These are phyloP conservation scores for Pantherophis alleghaniensis DNA, from an alignment of 2,797 vertebrate species.

Conservation along the genomic window DNA sequence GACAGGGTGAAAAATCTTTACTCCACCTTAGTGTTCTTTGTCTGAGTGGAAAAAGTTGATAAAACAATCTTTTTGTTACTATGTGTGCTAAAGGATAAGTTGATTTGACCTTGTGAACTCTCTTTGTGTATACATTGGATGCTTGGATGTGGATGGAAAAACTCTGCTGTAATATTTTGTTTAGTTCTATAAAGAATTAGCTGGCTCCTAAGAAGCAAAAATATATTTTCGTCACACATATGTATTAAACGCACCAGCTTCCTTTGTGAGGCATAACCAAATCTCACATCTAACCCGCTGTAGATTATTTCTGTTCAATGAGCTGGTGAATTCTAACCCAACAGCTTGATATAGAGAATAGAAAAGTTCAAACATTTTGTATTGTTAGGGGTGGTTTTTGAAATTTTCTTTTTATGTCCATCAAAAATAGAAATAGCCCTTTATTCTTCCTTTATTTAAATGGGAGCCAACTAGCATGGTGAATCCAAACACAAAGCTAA, in stretches of 20 bases:
- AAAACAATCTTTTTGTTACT: slow-evolving; percentile 3
- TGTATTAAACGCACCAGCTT: not conserved
- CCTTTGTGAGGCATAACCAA: not conserved
- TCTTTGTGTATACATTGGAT: not conserved
- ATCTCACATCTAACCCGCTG: not conserved
- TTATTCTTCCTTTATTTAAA: not conserved
- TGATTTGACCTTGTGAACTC: not conserved
- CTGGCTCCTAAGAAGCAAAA: not conserved
- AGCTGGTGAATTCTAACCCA: not conserved
- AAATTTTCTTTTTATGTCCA: not conserved
- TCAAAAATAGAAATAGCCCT: not conserved
- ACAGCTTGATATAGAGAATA: not conserved
- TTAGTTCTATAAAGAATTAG: not conserved
- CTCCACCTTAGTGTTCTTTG: not conserved
- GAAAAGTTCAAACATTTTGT: not conserved
- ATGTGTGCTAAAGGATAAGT: not conserved
- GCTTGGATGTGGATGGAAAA: not conserved
- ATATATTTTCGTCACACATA: not conserved
- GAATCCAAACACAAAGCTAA: not conserved
- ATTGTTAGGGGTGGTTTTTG: fast-evolving
- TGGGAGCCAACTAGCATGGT: not conserved
- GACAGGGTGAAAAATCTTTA: not conserved
- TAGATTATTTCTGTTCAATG: not conserved
- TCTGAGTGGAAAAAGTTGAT: not conserved
- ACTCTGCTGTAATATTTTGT: not conserved